These are phyloP conservation scores for Serranus cabrilla DNA, from an alignment of 2,797 vertebrate genomes.

Conservation along the genomic window DNA sequence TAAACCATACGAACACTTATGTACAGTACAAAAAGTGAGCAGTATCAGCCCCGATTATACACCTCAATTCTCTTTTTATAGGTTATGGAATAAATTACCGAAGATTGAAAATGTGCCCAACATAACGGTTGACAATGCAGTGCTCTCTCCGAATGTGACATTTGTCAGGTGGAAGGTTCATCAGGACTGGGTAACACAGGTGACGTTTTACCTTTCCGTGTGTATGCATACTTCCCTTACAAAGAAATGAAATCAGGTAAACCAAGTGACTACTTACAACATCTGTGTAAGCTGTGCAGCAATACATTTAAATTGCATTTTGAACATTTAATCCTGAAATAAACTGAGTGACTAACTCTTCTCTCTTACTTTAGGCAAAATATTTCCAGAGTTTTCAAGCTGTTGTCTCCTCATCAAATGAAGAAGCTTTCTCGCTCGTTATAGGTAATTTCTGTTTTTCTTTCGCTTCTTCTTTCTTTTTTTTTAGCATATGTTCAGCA, in stretches of 20 bases:
- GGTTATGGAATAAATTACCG: conserved; percentile 89
- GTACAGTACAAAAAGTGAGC: neutral
- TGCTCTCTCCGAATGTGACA: conserved; percentile 79
- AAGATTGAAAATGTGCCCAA: conserved; percentile 85
- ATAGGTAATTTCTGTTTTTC: conserved; percentile 71
- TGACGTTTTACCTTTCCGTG: conserved; percentile 42
- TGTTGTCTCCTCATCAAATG: conserved; percentile 86
- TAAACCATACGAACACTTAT: neutral
- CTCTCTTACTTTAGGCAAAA: conserved; percentile 81
- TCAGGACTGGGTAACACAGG: conserved; percentile 85
- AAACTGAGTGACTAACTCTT: neutral
- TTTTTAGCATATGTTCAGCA: neutral
- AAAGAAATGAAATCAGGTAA: neutral
- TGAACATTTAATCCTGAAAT: conserved; percentile 1
- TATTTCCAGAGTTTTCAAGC: conserved; percentile 83
- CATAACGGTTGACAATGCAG: conserved; percentile 77
- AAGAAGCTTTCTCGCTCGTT: conserved; percentile 81
- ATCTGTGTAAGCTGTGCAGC: neutral
- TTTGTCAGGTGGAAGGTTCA: conserved; percentile 86
- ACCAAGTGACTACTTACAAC: neutral
- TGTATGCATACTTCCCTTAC: neutral
- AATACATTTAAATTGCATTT: neutral
- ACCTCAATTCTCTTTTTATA: conserved; percentile 60
- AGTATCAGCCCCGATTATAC: conserved; percentile 8
- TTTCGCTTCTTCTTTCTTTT: neutral